Conservation (phyloP, 1,140 invertebrate species). For the Drosophila busckii region DNA sequence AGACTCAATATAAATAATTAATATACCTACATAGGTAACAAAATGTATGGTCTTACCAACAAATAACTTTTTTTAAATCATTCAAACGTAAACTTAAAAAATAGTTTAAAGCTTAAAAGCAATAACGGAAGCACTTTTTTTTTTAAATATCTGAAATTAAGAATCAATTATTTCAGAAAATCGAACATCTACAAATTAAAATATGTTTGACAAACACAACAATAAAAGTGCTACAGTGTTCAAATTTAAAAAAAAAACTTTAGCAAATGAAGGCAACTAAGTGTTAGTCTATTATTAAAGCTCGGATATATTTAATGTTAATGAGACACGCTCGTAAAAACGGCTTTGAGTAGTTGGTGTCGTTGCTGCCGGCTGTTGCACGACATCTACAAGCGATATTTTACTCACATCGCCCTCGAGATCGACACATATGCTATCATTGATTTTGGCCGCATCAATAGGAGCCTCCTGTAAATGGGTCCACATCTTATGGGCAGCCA, state of each 20-base stretch:
- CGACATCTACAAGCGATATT: conserved; percentile 4
- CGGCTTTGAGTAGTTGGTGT: conserved; percentile 5
- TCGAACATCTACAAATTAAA: background rate
- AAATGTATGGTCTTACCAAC: too few relatives aligned
- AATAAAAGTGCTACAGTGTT: background rate
- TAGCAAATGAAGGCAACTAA: background rate
- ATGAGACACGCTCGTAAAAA: conserved; percentile 27
- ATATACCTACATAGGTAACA: background rate
- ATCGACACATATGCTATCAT: conserved; percentile 79
- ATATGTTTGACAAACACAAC: background rate
- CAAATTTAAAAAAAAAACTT: background rate
- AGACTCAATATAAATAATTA: background rate
- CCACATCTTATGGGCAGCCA: conserved; percentile 96
- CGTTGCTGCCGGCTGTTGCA: conserved; percentile 1
- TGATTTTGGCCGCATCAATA: conserved; percentile 82
- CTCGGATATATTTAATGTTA: conserved; percentile 19
- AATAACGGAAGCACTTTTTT: too few relatives aligned
- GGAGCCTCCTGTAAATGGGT: conserved; percentile 88
- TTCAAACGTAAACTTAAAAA: too few relatives aligned
- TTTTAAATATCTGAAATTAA: too few relatives aligned
- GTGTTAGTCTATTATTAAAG: conserved; percentile 17
- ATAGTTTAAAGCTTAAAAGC: too few relatives aligned
- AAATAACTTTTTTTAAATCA: too few relatives aligned
- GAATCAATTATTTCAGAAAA: too few relatives aligned
- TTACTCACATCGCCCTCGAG: conserved; percentile 74